A percentile compares a stretch with the other conserved stretches of the same genome.
Conservation (phyloP, 2,888 invertebrate genomes). For the Andricus quercusramuli region DNA sequence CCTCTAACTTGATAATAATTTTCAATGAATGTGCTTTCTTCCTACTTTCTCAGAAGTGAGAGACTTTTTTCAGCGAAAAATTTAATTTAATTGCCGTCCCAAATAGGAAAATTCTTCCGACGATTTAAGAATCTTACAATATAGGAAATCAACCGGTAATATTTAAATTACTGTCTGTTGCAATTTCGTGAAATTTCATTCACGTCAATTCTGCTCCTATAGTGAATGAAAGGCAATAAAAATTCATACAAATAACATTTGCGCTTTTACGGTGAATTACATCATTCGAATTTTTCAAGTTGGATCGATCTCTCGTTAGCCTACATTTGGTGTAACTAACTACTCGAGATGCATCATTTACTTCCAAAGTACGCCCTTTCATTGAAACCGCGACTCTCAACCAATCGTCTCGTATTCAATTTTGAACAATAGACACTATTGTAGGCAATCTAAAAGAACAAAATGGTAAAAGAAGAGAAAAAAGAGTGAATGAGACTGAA, state of each 20-base stretch:
- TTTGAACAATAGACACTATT: conserved; percentile 10
- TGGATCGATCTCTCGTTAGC: conserved; percentile 13
- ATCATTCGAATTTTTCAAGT: background rate
- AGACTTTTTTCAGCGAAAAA: too few species aligned
- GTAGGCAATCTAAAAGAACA: conserved; percentile 1
- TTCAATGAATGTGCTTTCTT: too few species aligned
- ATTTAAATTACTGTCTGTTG: too few species aligned
- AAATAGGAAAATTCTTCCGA: too few species aligned
- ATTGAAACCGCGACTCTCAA: background rate
- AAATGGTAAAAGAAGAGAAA: background rate
- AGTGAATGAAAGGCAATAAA: background rate
- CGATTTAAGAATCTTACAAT: too few species aligned
- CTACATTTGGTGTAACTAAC: conserved; percentile 12
- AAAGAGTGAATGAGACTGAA: background rate
- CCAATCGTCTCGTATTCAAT: conserved; percentile 28
- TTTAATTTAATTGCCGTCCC: too few species aligned
- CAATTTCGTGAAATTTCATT: too few species aligned
- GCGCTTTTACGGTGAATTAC: background rate
- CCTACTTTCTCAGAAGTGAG: too few species aligned
- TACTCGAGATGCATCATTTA: conserved; percentile 1
- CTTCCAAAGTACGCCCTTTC: conserved; percentile 17
- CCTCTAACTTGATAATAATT: too few species aligned
- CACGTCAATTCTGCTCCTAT: background rate
- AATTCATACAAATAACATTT: background rate
- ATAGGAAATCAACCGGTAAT: too few species aligned